A percentile compares a stretch with the other conserved stretches of the same genome.
phyloP scores from a whole-genome alignment of 2,113 vertebrate species.

The Phoenicopterus ruber region DNA sequence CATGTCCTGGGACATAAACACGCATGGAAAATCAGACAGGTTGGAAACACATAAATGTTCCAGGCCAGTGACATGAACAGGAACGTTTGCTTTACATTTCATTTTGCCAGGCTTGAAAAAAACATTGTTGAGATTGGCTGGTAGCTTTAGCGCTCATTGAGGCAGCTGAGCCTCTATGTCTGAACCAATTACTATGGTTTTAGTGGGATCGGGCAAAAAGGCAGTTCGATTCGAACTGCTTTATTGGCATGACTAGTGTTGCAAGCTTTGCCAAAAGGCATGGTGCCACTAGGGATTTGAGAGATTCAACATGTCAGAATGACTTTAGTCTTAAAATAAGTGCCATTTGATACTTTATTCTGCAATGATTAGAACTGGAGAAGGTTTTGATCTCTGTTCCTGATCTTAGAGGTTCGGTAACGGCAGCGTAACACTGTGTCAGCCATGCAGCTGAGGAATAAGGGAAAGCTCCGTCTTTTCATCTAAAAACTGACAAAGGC shows the following conservation, averaged over 20 bases:
- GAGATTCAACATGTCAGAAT: not conserved
- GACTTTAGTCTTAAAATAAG: slow-evolving; percentile 1
- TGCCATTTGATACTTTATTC: not conserved
- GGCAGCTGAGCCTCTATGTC: not conserved
- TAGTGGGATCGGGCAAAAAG: slow-evolving; percentile 3
- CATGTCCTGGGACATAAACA: not conserved
- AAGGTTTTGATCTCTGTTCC: not conserved
- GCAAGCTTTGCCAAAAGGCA: slow-evolving; percentile 6
- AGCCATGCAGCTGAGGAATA: not conserved
- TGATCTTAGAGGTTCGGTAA: not conserved
- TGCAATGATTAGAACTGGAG: not conserved
- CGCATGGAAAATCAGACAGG: not conserved
- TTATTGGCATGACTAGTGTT: not conserved
- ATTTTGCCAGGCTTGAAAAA: not conserved
- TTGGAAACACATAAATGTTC: not conserved
- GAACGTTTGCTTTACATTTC: not conserved
- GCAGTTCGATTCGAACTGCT: slow-evolving; percentile 4
- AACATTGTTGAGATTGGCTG: not conserved
- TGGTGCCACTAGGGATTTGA: not conserved
- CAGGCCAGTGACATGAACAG: not conserved
- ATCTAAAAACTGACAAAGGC: not conserved
- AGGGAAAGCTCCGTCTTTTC: not conserved
- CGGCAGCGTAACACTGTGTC: not conserved
- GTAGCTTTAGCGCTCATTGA: not conserved
- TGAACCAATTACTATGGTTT: slow-evolving; percentile 36